Base-by-base conservation (phyloP, 2,888 invertebrate genomes). In the Macrophya annulata region DNA sequence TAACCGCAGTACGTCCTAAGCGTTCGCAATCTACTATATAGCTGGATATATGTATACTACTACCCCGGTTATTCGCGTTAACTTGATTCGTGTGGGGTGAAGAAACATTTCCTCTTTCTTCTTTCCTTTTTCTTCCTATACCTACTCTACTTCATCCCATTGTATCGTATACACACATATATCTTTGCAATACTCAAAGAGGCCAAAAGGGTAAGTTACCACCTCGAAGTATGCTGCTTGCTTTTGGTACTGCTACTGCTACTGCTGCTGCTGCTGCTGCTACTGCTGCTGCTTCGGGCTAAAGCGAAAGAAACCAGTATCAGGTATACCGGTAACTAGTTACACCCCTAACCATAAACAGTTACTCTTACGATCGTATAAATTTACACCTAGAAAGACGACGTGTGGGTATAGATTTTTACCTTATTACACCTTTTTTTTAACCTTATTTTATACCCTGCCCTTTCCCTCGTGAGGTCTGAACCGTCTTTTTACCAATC, bases 201-300 rank as follows among this genome's bases (percentile, higher is more conserved):
- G 37, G 37, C 77, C 51, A 51, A 77, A 5, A 43, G 77, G 77
- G 77, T 77, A 55, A 77, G 55, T 37, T 77, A 77, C 72, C 37
- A 55, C 77, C 51, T 74, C 10, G 74, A 45, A n/a, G 45, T n/a
- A n/a, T 21, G 40, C 40, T 6, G n/a, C 12, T 15, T 15, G 9
- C n/a, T n/a, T n/a, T n/a, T n/a, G n/a, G n/a, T n/a, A n/a, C 43
- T 43, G 43, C 5, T 43, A 6, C 17, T 55, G n/a, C 55, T 55
- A 8, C 55, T 55, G 55, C 5, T 51, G 17, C 51, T 51, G 15
- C 43, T 43, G 43, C 5, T 43, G n/a, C 17, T 55, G n/a, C 55
- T 55, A 8, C 55, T 55, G 55, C 5, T 51, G 17, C 51, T 51
- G 15, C 72, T n/a, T n/a, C 8, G 71, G 37, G 21, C 40, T 45